Evolutionary conservation across 2,888 invertebrate species (phyloP), one percentile per base, ranked within the genome.

Genomic region (Ceriagrion tenellum): DNA sequence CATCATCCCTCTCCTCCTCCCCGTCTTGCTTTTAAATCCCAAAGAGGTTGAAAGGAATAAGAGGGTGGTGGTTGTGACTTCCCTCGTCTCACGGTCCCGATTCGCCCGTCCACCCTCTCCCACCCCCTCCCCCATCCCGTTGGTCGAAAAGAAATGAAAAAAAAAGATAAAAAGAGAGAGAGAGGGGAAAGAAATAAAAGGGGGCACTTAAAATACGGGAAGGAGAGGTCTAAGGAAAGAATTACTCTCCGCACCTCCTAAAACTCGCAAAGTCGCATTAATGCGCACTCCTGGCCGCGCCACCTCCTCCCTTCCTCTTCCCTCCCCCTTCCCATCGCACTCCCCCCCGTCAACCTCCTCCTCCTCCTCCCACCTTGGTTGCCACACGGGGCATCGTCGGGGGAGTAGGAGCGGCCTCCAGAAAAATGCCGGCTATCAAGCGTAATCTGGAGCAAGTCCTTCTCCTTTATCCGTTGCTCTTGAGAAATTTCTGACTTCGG

Each of bases 161-260:
- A 89, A 89, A 47, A n/a, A 26, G 30, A 23, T 23, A n/a, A n/a
- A n/a, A n/a, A n/a, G n/a, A n/a, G n/a, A n/a, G n/a, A 26, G n/a
- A 56, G 23, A 35, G 26, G 91, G 90, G 90, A 55, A 30, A 63
- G 63, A 91, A 91, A 91, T 91, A 63, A 59, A 91, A 91, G 59
- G 91, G 91, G 63, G 63, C 91, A 63, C 91, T 91, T 63, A 63
- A 63, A 91, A 91, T 69, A 91, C 59, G 91, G 63, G 91, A 63
- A 26, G 55, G 26, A 20, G 59, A 91, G 91, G 91, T 35, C 35
- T 35, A 93, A 93, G 69, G 40, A 63, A 93, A 93, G 93, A 93
- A 93, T 93, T 93, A 93, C 69, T 40, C 93, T 74, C 74, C 12
- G 93, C 93, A 69, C 93, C 93, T 93, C 63, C 93, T 93, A 74